Percentiles rank a stretch among this genome's conserved stretches.
These are phyloP conservation scores for Coptotermes formosanus DNA, from an alignment of 1,140 invertebrate genomes.

Conservation along the genomic window DNA sequence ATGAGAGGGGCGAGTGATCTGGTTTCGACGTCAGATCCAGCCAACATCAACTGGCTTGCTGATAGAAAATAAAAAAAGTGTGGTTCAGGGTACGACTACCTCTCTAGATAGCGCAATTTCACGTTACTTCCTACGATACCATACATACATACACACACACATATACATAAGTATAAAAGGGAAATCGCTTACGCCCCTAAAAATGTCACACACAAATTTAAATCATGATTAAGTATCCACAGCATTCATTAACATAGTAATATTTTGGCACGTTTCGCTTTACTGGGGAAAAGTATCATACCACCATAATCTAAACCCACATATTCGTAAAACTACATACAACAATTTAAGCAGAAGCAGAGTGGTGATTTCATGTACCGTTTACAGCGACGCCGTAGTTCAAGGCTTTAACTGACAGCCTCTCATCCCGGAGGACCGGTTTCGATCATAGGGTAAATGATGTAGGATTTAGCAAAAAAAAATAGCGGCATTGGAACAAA, in stretches of 20 bases:
- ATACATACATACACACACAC: neutral
- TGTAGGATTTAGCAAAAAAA: no score
- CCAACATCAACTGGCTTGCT: conserved; percentile 24
- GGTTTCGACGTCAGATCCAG: conserved; percentile 29
- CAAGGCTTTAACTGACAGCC: no score
- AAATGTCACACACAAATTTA: neutral
- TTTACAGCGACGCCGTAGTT: no score
- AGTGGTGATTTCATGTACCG: no score
- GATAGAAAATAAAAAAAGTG: neutral
- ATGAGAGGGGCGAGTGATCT: conserved; percentile 13
- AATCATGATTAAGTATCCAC: neutral
- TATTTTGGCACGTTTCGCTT: neutral
- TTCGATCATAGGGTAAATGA: no score
- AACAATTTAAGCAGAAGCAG: neutral
- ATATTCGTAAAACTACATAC: neutral
- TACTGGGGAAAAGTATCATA: neutral
- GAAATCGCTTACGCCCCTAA: neutral
- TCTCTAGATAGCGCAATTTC: neutral
- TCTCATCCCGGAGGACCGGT: no score
- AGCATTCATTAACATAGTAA: neutral
- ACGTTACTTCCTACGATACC: neutral
- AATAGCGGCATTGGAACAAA: no score
- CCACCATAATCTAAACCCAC: neutral
- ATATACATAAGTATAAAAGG: no score
- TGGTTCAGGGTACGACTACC: neutral